phyloP scores from a whole-genome alignment of 2,113 vertebrate species.

The Xiphorhynchus elegans region DNA sequence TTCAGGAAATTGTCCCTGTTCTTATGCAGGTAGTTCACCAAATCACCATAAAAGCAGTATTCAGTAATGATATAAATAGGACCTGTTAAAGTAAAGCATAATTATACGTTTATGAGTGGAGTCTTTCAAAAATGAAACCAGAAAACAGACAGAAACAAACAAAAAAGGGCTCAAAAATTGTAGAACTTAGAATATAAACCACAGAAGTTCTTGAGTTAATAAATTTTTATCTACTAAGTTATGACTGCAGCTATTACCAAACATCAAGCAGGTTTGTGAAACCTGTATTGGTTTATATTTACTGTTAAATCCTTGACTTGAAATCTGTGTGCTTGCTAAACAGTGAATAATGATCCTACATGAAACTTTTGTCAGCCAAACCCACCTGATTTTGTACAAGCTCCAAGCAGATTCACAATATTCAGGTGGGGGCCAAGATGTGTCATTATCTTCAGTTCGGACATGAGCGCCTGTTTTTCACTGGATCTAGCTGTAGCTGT shows the following conservation, averaged over 20 bases:
- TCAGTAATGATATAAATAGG: constrained; percentile 99
- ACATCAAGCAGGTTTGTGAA: neutral
- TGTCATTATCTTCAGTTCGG: constrained; percentile 99
- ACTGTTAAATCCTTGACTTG: neutral
- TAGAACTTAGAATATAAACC: neutral
- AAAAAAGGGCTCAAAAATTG: neutral
- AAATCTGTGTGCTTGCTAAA: neutral
- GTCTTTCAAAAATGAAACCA: neutral
- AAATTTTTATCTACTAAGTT: neutral
- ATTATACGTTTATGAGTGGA: neutral
- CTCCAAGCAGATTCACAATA: constrained; percentile 96
- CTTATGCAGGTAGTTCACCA: constrained; percentile 98
- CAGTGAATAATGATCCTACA: neutral
- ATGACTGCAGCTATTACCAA: neutral
- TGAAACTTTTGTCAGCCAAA: neutral
- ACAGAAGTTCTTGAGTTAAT: neutral
- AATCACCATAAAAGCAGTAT: constrained; percentile 97
- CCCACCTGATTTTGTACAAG: constrained; percentile 97
- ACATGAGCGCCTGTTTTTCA: constrained; percentile 99
- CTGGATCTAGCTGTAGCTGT: constrained; percentile 96
- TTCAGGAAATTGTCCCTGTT: constrained; percentile 93
- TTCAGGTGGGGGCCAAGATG: constrained; percentile 97
- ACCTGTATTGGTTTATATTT: neutral
- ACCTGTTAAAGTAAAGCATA: constrained; percentile 76
- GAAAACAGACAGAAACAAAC: neutral